Evolutionary conservation across 2,113 vertebrate genomes (phyloP), one percentile per base, ranked within the genome.

Genomic region (Thamnaconus septentrionalis): DNA sequence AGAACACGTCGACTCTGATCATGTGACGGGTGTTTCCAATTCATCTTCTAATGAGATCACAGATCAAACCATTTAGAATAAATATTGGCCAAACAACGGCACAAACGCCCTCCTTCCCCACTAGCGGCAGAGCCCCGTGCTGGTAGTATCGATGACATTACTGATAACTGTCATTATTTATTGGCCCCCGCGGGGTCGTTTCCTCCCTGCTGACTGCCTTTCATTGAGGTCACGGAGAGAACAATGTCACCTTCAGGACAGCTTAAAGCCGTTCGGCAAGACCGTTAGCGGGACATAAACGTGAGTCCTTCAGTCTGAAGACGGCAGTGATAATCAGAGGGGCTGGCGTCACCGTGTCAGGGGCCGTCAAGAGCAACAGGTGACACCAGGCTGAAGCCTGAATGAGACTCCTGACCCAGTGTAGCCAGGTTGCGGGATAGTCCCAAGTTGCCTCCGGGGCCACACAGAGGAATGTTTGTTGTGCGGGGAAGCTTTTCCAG

Each of bases 91-190:
- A 31, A 31, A 31, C 18, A 31, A 31, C 18, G 18, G 18, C 18
- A 31, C 18, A 31, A 31, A 31, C 18, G 18, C 18, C 18, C 18
- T 31, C 18, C 18, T 31, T 31, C 18, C 18, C 18, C 18, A 31
- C 18, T 31, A 31, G 18, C 18, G 18, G 18, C 8, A 54, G 41
- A 72, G 53, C 65, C 7, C 55, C 43, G 31, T 6, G 52, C n/a
- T 53, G 12, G 48, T 48, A 47, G 18, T 8, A 9, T 63, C 56
- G 71, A 61, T 64, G 48, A 63, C 45, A 75, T 43, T 49, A 66
- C 66, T 47, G 39, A 31, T 31, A 54, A 62, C 7, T 55, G 56
- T 10, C 8, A 58, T 48, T 9, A 40, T 59, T 72, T 59, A 64
- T 52, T 53, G 45, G 49, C 66, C 54, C 41, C 53, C 39, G 61